A percentile compares a stretch with the other conserved stretches of the same genome.
phyloP scores from a whole-genome alignment of 2,113 vertebrate species.

The Talpa occidentalis region DNA sequence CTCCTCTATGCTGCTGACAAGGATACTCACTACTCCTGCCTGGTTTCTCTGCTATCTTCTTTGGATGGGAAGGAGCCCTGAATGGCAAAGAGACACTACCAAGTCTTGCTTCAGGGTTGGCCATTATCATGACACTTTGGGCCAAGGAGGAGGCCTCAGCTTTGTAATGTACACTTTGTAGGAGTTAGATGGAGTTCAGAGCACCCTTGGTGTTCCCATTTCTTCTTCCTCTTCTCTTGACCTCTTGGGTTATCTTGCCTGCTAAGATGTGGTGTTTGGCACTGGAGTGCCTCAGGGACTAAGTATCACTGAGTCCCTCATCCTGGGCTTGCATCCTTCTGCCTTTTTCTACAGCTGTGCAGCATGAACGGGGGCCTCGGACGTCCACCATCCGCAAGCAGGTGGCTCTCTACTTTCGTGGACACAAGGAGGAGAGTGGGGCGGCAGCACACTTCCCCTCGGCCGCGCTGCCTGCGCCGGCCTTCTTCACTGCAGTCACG shows the following conservation, averaged over 20 bases:
- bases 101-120: neutral
- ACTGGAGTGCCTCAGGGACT: neutral
- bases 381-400: constrained; percentile 99
- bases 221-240: neutral
- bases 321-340: neutral
- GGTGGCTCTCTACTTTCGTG: constrained; percentile 98
- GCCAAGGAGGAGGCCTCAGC: neutral
- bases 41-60: neutral
- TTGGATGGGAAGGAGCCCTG: neutral
- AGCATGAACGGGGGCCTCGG: constrained; percentile 97
- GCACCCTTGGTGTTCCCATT: neutral
- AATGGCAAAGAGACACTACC: rapidly evolving
- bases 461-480: constrained; percentile 91
- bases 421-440: constrained; percentile 97
- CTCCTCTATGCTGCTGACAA: neutral
- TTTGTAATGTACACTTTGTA: neutral
- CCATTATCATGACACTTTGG: neutral
- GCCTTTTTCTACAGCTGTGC: constrained; percentile 90
- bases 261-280: neutral
- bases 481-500: constrained; percentile 97
- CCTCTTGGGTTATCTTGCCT: neutral
- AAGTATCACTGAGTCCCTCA: neutral
- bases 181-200: neutral
- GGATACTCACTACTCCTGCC: no score
- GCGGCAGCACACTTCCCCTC: constrained; percentile 92